Conservation (phyloP, 2,113 vertebrate genomes). For the Anarrhichthys ocellatus region DNA sequence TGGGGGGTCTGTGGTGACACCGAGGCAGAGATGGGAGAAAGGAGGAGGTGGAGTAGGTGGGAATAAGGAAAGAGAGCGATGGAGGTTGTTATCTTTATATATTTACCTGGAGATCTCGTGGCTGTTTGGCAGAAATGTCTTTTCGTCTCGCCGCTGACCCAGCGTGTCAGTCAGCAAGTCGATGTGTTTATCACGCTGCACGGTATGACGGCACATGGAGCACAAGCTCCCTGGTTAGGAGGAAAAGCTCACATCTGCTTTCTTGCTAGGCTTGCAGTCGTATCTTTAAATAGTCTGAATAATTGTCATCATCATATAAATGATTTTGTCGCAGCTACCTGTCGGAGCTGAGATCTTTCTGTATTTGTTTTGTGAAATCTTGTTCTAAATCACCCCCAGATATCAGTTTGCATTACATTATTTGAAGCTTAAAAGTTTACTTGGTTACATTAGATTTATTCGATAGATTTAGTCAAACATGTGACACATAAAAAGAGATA, state of each 20-base stretch:
- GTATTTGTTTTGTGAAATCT: conserved; percentile 2
- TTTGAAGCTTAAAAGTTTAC: not conserved
- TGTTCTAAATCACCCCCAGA: not conserved
- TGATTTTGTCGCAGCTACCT: conserved; percentile 8
- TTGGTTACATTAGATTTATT: not conserved
- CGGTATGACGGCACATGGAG: conserved; percentile 20
- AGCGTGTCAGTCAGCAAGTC: conserved; percentile 46
- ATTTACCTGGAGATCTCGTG: conserved; percentile 67
- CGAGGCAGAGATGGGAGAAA: conserved; percentile 42
- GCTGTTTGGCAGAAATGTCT: conserved; percentile 53
- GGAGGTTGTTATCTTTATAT: conserved; percentile 63
- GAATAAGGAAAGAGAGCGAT: conserved; percentile 52
- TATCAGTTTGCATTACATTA: not conserved
- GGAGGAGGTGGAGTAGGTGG: conserved; percentile 67
- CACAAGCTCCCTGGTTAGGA: conserved; percentile 11
- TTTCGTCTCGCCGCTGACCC: conserved; percentile 55
- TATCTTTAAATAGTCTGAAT: conserved; percentile 14
- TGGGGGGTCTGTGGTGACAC: conserved; percentile 47
- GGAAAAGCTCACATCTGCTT: conserved; percentile 37
- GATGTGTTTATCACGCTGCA: conserved; percentile 41
- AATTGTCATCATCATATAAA: not conserved
- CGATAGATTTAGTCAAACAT: not conserved
- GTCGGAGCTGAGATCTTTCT: not conserved
- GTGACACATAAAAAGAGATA: not conserved
- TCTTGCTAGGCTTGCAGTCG: conserved; percentile 7